phyloP scores from a whole-genome alignment of 1,140 invertebrate species.

The Dinoponera quadriceps region DNA sequence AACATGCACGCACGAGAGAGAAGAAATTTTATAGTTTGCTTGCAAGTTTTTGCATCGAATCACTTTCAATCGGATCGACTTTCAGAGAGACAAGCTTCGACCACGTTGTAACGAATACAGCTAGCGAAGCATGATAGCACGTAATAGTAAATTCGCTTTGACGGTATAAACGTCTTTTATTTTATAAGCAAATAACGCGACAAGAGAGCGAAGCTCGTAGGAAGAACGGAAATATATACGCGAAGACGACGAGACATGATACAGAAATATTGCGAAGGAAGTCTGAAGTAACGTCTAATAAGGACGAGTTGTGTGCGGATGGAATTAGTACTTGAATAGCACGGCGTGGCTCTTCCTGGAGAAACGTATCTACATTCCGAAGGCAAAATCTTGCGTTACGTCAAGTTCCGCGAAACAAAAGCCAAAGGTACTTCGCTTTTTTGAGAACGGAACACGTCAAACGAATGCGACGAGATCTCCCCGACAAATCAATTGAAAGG shows the following conservation, averaged over 20 bases:
- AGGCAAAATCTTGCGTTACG: neutral
- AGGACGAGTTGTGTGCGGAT: conserved; percentile 2
- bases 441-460: neutral
- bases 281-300: conserved; percentile 18
- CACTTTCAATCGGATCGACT: too few species aligned
- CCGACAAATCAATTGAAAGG: neutral
- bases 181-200: conserved; percentile 10
- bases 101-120: neutral
- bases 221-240: too few species aligned
- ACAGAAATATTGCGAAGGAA: neutral
- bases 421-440: neutral
- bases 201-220: neutral
- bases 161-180: conserved; percentile 19
- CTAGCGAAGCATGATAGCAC: neutral
- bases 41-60: conserved; percentile 13
- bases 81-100: neutral
- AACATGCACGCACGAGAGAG: neutral
- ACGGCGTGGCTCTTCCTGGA: neutral
- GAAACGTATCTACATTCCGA: neutral
- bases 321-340: conserved; percentile 11
- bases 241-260: neutral
- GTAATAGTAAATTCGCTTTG: neutral
- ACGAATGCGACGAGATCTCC: neutral
- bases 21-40: too few species aligned
- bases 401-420: conserved; percentile 21